Conservation (phyloP, 2,113 vertebrate genomes). For the Elaphurus davidianus region DNA sequence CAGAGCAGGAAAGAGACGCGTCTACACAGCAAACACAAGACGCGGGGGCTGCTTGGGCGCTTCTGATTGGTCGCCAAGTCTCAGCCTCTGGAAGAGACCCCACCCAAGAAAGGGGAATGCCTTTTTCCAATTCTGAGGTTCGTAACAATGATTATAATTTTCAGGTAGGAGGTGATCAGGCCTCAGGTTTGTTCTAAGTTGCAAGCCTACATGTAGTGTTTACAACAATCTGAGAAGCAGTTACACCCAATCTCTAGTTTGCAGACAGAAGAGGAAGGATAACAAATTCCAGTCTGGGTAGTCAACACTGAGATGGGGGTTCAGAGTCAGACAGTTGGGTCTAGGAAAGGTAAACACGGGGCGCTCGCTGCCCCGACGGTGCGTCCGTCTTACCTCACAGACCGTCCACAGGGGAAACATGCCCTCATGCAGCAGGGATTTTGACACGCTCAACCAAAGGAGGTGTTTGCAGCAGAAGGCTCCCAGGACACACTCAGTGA, state of each 20-base stretch:
- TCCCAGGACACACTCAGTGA: rapidly evolving
- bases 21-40: neutral
- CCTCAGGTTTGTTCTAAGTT: neutral
- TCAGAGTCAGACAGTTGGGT: neutral
- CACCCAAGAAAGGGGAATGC: rapidly evolving
- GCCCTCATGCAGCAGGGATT: neutral
- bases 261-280: too few relatives aligned
- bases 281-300: too few relatives aligned
- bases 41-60: rapidly evolving
- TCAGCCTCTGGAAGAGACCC: neutral
- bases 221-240: neutral
- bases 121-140: neutral
- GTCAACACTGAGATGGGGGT: neutral
- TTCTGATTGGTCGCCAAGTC: neutral
- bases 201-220: neutral
- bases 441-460: too few relatives aligned
- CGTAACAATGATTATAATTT: too few relatives aligned
- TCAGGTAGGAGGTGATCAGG: too few relatives aligned
- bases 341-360: rapidly evolving
- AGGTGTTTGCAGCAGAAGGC: too few relatives aligned
- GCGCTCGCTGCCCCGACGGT: rapidly evolving
- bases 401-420: rapidly evolving
- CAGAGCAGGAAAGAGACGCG: rapidly evolving
- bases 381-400: rapidly evolving
- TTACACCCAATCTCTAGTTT: neutral